Conservation (phyloP, 2,113 vertebrate genomes). For the Nesogale talazaci region DNA sequence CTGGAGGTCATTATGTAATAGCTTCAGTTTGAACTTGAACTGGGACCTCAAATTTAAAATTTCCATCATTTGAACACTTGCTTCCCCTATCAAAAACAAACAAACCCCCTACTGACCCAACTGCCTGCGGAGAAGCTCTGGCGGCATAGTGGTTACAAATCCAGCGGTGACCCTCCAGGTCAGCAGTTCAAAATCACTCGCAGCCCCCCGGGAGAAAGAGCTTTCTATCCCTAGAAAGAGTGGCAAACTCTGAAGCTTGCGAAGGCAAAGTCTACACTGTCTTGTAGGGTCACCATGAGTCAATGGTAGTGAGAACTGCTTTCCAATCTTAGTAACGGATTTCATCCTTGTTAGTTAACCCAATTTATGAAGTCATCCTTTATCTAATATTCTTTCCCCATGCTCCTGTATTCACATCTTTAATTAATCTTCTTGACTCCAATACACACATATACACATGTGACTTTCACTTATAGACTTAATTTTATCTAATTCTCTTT, state of each 20-base stretch:
- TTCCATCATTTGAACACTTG: neutral
- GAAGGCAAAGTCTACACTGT: too few species aligned
- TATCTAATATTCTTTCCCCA: neutral
- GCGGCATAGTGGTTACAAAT: too few species aligned
- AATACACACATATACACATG: neutral
- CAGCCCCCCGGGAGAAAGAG: too few species aligned
- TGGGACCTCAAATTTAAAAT: neutral
- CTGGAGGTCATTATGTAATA: neutral
- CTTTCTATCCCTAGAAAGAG: too few species aligned
- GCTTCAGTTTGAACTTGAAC: neutral
- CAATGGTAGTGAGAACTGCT: neutral
- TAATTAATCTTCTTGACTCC: constrained; percentile 2
- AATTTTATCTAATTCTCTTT: neutral
- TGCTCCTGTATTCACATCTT: neutral
- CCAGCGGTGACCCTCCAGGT: too few species aligned
- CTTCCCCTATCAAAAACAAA: neutral
- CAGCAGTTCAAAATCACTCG: too few species aligned
- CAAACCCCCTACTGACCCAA: too few species aligned
- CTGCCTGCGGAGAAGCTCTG: too few species aligned
- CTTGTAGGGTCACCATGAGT: too few species aligned
- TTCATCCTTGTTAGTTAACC: neutral
- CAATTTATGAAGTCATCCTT: neutral
- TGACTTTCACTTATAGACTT: too few species aligned
- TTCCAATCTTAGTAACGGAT: neutral
- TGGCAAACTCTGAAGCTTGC: too few species aligned